These are phyloP conservation scores for Acridotheres tristis DNA, from an alignment of 2,797 vertebrate genomes.

Conservation along the genomic window DNA sequence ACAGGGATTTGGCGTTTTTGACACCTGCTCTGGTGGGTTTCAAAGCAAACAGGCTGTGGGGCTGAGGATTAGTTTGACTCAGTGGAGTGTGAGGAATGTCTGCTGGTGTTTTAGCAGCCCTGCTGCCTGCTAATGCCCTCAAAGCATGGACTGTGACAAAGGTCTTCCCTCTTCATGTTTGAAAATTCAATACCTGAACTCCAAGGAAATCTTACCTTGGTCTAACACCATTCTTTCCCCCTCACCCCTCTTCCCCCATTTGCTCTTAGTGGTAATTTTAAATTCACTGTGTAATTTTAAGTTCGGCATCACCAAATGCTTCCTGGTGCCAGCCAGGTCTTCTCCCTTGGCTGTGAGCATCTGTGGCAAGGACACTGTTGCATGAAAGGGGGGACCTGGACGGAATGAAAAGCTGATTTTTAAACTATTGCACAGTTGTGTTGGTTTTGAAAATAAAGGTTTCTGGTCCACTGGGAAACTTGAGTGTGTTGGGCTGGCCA, in stretches of 20 bases:
- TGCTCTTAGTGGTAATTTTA: neutral
- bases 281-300: neutral
- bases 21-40: neutral
- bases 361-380: neutral
- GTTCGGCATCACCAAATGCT: neutral
- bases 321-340: neutral
- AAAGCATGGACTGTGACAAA: neutral
- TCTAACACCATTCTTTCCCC: neutral
- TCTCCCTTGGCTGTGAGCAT: neutral
- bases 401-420: neutral
- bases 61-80: neutral
- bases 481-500: neutral
- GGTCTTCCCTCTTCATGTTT: neutral
- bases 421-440: neutral
- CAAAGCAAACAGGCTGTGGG: neutral
- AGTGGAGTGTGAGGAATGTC: neutral
- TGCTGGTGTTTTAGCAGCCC: neutral
- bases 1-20: neutral
- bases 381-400: neutral
- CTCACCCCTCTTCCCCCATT: fast-evolving
- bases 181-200: neutral
- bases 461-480: neutral
- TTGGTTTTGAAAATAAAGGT: neutral
- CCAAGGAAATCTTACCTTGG: neutral
- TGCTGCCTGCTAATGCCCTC: neutral